Evolutionary conservation across 2,888 invertebrate genomes (phyloP).

Genomic region (Ophioninae sp.): DNA sequence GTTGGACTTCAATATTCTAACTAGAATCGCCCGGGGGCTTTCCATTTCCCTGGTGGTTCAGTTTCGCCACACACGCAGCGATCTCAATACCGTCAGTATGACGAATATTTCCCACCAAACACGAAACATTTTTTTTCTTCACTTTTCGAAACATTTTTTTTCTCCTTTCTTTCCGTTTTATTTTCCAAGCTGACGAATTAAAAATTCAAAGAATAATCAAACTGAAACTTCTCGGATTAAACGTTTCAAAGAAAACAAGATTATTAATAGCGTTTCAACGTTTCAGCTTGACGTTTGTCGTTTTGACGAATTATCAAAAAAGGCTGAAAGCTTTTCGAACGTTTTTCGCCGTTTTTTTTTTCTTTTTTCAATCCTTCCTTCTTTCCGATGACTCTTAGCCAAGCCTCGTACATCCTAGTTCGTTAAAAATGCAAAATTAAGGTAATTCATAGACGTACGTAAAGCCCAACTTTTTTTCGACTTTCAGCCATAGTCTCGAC

Average conservation of each 20-base stretch:
- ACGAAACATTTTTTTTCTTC: not conserved
- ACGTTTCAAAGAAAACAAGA: not conserved
- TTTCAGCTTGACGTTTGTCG: too few species aligned
- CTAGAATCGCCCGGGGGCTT: constrained; percentile 23
- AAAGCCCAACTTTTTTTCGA: not conserved
- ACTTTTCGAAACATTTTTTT: not conserved
- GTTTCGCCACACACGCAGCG: not conserved
- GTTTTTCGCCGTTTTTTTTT: constrained; percentile 5
- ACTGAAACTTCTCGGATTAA: not conserved
- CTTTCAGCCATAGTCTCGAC: constrained; percentile 15
- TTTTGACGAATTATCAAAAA: not conserved
- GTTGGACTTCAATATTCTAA: constrained; percentile 25
- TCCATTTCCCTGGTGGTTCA: not conserved
- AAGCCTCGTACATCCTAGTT: constrained; percentile 28
- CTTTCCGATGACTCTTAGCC: not conserved
- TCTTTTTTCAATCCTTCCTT: too few species aligned
- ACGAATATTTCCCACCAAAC: not conserved
- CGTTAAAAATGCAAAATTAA: constrained; percentile 20
- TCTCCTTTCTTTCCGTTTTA: too few species aligned
- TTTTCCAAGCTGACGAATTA: not conserved
- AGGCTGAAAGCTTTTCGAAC: constrained; percentile 12
- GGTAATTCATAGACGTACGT: too few species aligned
- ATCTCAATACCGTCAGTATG: not conserved
- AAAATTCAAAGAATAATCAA: not conserved
- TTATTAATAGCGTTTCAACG: too few species aligned